Base-by-base conservation (phyloP, 1,140 invertebrate species). In the Sipha flava region DNA sequence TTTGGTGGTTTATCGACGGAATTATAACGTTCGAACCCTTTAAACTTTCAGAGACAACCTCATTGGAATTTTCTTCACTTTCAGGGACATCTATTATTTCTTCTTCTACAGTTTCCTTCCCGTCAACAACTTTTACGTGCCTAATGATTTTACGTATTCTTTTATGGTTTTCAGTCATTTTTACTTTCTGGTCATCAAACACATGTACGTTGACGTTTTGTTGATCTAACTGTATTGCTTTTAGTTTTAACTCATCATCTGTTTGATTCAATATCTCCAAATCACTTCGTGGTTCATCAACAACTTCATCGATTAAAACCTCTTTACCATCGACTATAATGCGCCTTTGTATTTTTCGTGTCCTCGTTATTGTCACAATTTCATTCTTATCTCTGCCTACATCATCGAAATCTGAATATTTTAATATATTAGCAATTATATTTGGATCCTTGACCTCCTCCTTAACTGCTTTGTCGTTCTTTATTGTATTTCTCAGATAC, bases 401-500 rank as follows among this genome's bases (percentile, higher is more conserved):
- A 7, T 2, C 12, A 23, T 14, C 43, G 5, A 0, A 0, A 0
- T 43, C 5, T 5, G 0, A 16, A 7, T 6, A 14, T 10, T 0
- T 49, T 49, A n/a, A 4, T 23, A 21, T 26, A 6, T 4, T 23
- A 6, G 23, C 9, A 6, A 2, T 16, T 0, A 0, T 23, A 0
- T 7, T 37, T 3, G 29, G 37, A 14, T 54, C 70, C 4, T 37
- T 18, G 3, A 54, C 1, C 4, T 31, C 29, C 2, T 73, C 70
- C 12, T 54, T 47, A 7, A 54, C 29, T 31, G 47, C 21, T n/a
- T 29, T 7, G 1, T 18, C 26, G 16, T 70, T 16, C 23, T 29
- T 45, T 2, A 47, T 29, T 81, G 84, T 85, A 54, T 29, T 77
- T 37, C 37, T 77, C 10, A 14, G 18, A 3, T 47, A 18, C 10